Conservation (phyloP, 2,888 invertebrate genomes). For the Macrophya annulata region DNA sequence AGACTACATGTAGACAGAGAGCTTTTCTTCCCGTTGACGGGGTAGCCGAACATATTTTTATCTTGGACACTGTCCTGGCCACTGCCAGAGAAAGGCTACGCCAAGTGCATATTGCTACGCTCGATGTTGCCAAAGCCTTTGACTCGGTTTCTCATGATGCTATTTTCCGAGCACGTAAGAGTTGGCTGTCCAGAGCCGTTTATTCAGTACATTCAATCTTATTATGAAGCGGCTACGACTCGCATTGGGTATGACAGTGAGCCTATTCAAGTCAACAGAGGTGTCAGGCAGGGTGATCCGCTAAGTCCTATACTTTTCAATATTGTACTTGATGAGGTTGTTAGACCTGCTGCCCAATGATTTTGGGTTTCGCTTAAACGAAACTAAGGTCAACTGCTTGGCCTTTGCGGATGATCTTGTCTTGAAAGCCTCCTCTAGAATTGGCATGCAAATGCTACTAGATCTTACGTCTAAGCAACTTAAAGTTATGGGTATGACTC, state of each 20-base stretch:
- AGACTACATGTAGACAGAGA: too few species aligned
- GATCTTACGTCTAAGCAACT: background rate
- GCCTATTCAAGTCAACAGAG: conserved; percentile 9
- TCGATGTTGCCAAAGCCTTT: conserved; percentile 64
- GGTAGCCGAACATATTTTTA: too few species aligned
- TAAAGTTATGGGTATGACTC: background rate
- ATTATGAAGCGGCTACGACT: background rate
- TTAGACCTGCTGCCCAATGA: background rate
- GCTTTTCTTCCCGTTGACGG: too few species aligned
- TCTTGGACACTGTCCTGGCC: conserved; percentile 47
- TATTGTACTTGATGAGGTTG: background rate
- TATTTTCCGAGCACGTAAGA: conserved; percentile 44
- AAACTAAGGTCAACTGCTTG: background rate
- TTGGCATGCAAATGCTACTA: background rate
- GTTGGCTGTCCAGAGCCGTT: conserved; percentile 57
- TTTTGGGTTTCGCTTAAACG: background rate
- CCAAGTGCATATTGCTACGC: conserved; percentile 57
- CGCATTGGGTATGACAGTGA: background rate
- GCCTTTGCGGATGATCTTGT: conserved; percentile 18
- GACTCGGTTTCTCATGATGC: conserved; percentile 62
- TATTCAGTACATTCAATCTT: conserved; percentile 32
- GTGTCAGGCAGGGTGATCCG: conserved; percentile 63
- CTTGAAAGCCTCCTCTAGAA: background rate
- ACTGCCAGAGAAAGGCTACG: background rate
- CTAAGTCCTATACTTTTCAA: conserved; percentile 60